Evolutionary conservation across 2,797 vertebrate species (phyloP).

Genomic region (Eleutherodactylus coqui): DNA sequence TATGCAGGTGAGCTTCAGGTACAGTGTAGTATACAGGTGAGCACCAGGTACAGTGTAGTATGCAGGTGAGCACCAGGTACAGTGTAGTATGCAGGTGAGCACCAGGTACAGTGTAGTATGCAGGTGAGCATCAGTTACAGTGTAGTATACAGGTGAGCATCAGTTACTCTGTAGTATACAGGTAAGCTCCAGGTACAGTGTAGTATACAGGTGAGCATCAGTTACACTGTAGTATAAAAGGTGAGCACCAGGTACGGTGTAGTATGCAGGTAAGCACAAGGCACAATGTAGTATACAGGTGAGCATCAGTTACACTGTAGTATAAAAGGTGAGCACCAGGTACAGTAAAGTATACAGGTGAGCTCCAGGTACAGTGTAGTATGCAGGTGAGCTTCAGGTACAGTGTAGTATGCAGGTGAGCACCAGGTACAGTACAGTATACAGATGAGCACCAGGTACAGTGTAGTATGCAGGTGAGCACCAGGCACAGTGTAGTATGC

Average conservation of each 20-base stretch:
- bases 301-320: neutral
- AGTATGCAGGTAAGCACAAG: neutral
- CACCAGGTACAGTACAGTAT: no score
- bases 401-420: no score
- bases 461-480: neutral
- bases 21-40: neutral
- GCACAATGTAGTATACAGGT: neutral
- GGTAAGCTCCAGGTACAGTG: neutral
- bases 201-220: neutral
- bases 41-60: neutral
- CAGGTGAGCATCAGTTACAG: neutral
- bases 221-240: neutral
- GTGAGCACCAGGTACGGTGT: neutral
- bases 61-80: neutral
- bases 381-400: neutral
- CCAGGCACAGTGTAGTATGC: no score
- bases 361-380: neutral
- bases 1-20: neutral
- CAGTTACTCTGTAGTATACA: neutral
- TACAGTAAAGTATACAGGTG: neutral
- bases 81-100: neutral
- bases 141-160: neutral
- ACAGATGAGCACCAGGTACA: no score
- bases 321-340: neutral
- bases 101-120: neutral